Evolutionary conservation across 2,113 vertebrate species (phyloP), one percentile per base, ranked within the genome.

Genomic region (Onychostoma macrolepis): DNA sequence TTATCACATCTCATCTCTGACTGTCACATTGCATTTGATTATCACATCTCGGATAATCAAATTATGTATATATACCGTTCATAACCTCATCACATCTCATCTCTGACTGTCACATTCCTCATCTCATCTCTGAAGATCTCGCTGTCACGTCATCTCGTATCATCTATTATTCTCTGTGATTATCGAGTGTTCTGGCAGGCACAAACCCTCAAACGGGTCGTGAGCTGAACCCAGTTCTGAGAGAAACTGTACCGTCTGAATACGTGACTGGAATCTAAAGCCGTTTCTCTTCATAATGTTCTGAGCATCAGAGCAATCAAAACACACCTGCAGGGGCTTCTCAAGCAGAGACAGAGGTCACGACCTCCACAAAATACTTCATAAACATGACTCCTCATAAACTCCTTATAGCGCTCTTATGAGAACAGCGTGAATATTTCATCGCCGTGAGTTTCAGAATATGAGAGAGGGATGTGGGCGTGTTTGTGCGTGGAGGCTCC

Each of bases 241-340:
- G 71, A 75, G 10, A 75, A n/a, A 45, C 33, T 24, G 8, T 69
- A 33, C 17, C 17, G 15, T 71, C 3, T n/a, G 41, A 26, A 26
- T 76, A 13, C 6, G 41, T 30, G 75, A 45, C 75, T 50, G 75
- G 45, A 50, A 53, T 77, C 28, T 19, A 77, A 50, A 77, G n/a
- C n/a, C n/a, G 0, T 7, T 17, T 48, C 26, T 33, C 43, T 76
- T 76, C 72, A 76, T 76, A 76, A 76, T 0, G 38, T 45, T 26
- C 74, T 15, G 38, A 76, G 75, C 12, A 7, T 12, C 13, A 28
- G 15, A 77, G 74, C 75, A 77, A 50, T 77, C 75, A 9, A 77
- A 77, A 30, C 43, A 77, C 6, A 77, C 75, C 75, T 77, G 75
- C 75, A 76, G 74, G 74, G 30, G 3, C 24, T 63, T 11, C 61